Base-by-base conservation (phyloP, 2,888 invertebrate genomes). In the Leucoma salicis region DNA sequence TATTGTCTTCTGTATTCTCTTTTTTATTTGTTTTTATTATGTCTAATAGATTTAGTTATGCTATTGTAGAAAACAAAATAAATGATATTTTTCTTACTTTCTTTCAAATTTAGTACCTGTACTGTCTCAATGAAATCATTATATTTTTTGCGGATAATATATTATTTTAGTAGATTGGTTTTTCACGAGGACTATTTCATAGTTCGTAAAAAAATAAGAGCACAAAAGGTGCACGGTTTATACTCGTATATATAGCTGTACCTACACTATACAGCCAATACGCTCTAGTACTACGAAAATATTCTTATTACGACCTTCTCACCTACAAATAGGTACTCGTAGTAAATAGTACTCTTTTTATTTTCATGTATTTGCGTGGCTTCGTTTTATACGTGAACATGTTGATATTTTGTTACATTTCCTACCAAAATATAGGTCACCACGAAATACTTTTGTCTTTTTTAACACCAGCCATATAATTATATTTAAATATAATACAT, bases 391-490 rank as follows among this genome's bases (percentile, higher is more conserved):
- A 21, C 8, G 21, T 21, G 21, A 21, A 21, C 21, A 21, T 21
- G 8, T 21, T 21, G 27, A 28, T 14, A 15, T 21, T 6, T 3
- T 21, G 4, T 39, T 8, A 34, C 11, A 43, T 13, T 38, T 37
- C n/a, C 14, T 13, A 10, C 28, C 27, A 40, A 33, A 15, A 37
- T 21, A 39, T 24, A 31, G 31, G 36, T 29, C 32, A 11, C 40
- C 16, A 33, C 35, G 28, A 44, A 39, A 35, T 45, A 39, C 34
- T 43, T 41, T 18, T 13, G 29, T 31, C 33, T 49, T 42, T 39
- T 41, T 59, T 32, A 42, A 52, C 46, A 47, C 42, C 44, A 46
- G 39, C 35, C 18, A 45, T 49, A 47, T 55, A 54, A 59, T 58
- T 47, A 33, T 33, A 35, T 54, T 39, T 37, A 47, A 59, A 47